Evolutionary conservation across 1,140 invertebrate genomes (phyloP).

Genomic region (Rhynchophorus ferrugineus): DNA sequence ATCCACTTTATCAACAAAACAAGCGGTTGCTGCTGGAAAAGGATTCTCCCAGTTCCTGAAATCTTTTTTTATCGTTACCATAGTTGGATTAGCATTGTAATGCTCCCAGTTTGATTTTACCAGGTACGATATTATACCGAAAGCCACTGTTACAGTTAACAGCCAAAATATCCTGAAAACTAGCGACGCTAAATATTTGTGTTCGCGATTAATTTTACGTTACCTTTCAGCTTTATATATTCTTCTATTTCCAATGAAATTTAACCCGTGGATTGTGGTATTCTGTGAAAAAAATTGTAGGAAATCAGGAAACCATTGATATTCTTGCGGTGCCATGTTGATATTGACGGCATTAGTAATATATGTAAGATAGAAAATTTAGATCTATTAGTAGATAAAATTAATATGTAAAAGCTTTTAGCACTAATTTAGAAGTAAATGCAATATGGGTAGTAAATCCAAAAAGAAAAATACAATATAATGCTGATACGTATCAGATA

Average conservation of each 20-base stretch:
- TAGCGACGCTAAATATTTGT: background rate
- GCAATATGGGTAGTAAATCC: no score
- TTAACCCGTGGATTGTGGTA: slow-evolving; percentile 37
- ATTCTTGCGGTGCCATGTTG: no score
- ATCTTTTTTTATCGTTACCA: slow-evolving; percentile 53
- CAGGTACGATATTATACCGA: slow-evolving; percentile 37
- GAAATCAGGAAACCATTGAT: no score
- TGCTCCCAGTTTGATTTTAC: slow-evolving; percentile 45
- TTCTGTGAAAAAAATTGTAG: slow-evolving; percentile 28
- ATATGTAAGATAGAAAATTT: no score
- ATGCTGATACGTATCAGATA: no score
- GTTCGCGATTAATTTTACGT: slow-evolving; percentile 2
- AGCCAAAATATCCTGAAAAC: slow-evolving; percentile 46
- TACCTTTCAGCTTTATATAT: slow-evolving; percentile 33
- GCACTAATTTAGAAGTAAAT: no score
- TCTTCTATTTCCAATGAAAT: slow-evolving; percentile 27
- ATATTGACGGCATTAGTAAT: no score
- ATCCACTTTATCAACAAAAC: slow-evolving; percentile 42
- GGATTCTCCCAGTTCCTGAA: slow-evolving; percentile 50
- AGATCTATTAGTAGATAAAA: no score
- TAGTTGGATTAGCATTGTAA: slow-evolving; percentile 50
- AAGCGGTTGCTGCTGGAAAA: slow-evolving; percentile 48
- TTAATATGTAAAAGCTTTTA: no score
- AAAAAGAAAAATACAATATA: no score
- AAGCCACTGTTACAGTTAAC: slow-evolving; percentile 36